Percentiles rank a stretch among this genome's conserved stretches.
phyloP scores from a whole-genome alignment of 2,797 vertebrate species.

The Threskiornis aethiopicus region DNA sequence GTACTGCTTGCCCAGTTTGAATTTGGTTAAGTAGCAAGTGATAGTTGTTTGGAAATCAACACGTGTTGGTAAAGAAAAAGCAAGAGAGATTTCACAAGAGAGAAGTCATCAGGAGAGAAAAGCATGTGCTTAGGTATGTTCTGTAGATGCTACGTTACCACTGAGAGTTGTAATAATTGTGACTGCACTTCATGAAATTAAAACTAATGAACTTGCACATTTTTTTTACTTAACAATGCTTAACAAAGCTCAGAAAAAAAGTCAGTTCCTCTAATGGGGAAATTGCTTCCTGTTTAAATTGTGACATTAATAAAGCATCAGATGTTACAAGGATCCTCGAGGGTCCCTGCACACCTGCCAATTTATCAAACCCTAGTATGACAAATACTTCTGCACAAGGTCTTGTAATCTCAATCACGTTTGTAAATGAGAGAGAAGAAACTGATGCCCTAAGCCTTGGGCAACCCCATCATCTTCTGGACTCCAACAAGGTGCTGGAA shows the following conservation, averaged over 20 bases:
- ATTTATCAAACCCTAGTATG: background rate
- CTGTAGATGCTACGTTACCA: background rate
- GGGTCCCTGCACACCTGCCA: background rate
- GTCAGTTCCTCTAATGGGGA: accelerated
- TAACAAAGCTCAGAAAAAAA: background rate
- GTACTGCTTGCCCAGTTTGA: background rate
- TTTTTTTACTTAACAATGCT: background rate
- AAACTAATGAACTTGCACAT: background rate
- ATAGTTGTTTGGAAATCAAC: background rate
- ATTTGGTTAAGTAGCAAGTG: background rate
- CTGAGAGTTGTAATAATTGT: background rate
- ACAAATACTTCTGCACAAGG: background rate
- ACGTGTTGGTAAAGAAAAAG: background rate
- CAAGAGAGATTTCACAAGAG: background rate
- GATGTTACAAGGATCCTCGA: background rate
- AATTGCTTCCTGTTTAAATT: background rate
- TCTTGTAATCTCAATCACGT: background rate
- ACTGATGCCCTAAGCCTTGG: background rate
- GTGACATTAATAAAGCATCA: background rate
- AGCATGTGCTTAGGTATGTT: background rate
- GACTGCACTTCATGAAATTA: background rate
- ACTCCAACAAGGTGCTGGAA: background rate
- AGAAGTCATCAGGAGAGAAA: background rate
- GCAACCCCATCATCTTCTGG: background rate
- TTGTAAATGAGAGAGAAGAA: background rate